Conservation (phyloP, 2,797 vertebrate species). For the Microctenopoma steveboyesi region DNA sequence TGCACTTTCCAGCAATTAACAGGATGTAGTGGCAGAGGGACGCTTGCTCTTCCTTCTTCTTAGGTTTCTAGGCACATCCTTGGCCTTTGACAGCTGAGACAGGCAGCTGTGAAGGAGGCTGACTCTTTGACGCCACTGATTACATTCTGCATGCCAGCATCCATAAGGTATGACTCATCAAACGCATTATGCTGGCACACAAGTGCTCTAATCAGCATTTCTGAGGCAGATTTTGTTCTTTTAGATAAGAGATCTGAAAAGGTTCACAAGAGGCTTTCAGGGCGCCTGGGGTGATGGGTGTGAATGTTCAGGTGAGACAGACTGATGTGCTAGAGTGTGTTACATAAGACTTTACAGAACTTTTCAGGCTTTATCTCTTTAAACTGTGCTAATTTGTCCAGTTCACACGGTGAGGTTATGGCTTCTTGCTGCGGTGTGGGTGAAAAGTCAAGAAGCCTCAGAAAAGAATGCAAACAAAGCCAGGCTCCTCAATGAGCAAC, state of each 20-base stretch:
- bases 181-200: conserved; percentile 20
- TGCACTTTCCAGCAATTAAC: neutral
- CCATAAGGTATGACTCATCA: conserved; percentile 38
- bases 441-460: conserved; percentile 10
- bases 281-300: conserved; percentile 1
- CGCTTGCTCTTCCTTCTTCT: conserved; percentile 8
- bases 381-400: neutral
- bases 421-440: neutral
- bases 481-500: neutral
- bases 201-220: conserved; percentile 35
- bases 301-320: conserved; percentile 7
- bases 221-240: conserved; percentile 31
- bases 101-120: conserved; percentile 20
- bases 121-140: conserved; percentile 24
- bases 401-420: neutral
- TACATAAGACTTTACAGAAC: conserved; percentile 16
- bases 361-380: conserved; percentile 8
- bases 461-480: neutral
- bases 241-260: conserved; percentile 48
- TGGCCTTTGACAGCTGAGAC: conserved; percentile 36
- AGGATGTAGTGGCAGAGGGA: neutral
- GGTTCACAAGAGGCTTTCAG: conserved; percentile 35
- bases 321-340: conserved; percentile 9
- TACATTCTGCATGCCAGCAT: neutral
- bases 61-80: conserved; percentile 30